phyloP scores from a whole-genome alignment of 2,113 vertebrate species.

The Scomber scombrus region DNA sequence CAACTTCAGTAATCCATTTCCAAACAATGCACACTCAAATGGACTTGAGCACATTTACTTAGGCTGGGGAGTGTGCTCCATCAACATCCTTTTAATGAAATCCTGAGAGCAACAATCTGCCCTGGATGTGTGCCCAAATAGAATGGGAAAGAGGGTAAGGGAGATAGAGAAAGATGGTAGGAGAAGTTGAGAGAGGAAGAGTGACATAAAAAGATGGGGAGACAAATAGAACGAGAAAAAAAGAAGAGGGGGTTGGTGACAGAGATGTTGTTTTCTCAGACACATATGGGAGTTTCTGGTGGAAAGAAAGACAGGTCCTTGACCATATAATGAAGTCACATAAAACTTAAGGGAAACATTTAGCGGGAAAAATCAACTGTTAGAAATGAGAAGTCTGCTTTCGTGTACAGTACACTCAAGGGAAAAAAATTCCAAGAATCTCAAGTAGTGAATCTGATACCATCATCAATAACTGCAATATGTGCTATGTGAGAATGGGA shows the following conservation, averaged over 20 bases:
- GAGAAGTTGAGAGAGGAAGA: constrained; percentile 37
- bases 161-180: constrained; percentile 25
- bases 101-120: constrained; percentile 75
- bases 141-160: constrained; percentile 47
- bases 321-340: constrained; percentile 16
- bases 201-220: constrained; percentile 37
- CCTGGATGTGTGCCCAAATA: constrained; percentile 76
- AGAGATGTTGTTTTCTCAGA: constrained; percentile 50
- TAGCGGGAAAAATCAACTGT: not conserved
- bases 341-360: constrained; percentile 7
- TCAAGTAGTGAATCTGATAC: no score
- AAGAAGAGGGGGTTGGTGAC: constrained; percentile 25
- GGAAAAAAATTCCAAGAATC: no score
- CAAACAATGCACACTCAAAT: constrained; percentile 80
- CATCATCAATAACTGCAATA: no score
- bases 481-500: no score
- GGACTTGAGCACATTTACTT: constrained; percentile 80
- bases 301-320: constrained; percentile 36
- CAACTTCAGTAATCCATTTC: constrained; percentile 74
- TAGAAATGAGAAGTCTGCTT: no score
- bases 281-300: constrained; percentile 59
- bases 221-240: constrained; percentile 31
- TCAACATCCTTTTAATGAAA: constrained; percentile 84
- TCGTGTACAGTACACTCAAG: no score
- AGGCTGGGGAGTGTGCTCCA: constrained; percentile 76